These are phyloP conservation scores for Drosophila ogumai DNA, from an alignment of 1,140 invertebrate genomes.

Conservation along the genomic window DNA sequence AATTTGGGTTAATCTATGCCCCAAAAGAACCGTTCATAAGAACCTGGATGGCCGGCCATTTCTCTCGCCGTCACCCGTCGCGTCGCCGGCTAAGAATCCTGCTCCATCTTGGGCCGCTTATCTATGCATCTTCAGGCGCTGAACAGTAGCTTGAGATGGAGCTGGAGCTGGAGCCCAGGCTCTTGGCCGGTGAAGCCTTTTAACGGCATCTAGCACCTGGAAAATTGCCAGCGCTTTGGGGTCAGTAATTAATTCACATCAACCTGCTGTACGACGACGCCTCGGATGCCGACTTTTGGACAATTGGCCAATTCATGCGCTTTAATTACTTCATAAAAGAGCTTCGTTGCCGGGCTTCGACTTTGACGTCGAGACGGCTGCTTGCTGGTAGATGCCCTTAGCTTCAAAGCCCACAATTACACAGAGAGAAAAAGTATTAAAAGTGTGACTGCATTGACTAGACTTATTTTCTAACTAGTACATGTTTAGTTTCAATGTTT, in stretches of 20 bases:
- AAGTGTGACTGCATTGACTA: neutral
- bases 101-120: conserved; percentile 41
- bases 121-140: conserved; percentile 62
- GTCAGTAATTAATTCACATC: conserved; percentile 82
- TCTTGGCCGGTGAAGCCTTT: conserved; percentile 43
- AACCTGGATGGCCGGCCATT: conserved; percentile 4
- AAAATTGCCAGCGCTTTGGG: conserved; percentile 70
- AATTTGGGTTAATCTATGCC: conserved; percentile 56
- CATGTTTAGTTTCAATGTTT: neutral
- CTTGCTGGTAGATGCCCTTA: conserved; percentile 34
- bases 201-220: conserved; percentile 70
- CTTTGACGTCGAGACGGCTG: conserved; percentile 22
- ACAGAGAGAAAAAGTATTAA: conserved; percentile 10
- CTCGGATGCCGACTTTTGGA: conserved; percentile 30
- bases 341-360: conserved; percentile 38
- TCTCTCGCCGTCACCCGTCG: conserved; percentile 2
- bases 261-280: conserved; percentile 49
- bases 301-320: conserved; percentile 81
- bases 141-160: conserved; percentile 55
- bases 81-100: conserved; percentile 19
- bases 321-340: conserved; percentile 82
- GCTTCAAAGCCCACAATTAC: conserved; percentile 2
- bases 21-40: conserved; percentile 43
- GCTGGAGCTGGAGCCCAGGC: conserved; percentile 11
- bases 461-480: too few species aligned